A percentile compares a stretch with the other conserved stretches of the same genome.
These are phyloP conservation scores for Cetoscarus ocellatus DNA, from an alignment of 2,797 vertebrate genomes.

Conservation along the genomic window DNA sequence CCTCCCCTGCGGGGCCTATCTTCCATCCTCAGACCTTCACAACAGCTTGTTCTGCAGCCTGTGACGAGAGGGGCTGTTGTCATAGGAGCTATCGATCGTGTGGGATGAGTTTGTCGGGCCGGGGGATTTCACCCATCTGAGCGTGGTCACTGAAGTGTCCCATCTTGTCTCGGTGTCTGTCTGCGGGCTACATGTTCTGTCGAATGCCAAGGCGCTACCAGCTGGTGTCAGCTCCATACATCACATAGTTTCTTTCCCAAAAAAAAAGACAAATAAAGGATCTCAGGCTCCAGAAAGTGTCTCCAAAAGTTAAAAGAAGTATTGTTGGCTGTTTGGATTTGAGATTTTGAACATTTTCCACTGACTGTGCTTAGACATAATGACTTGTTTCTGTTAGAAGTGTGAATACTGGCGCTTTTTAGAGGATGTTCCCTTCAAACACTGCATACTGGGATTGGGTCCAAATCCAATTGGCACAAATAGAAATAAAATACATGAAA, in stretches of 20 bases:
- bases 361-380: background rate
- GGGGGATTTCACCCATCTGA: slow-evolving; percentile 73
- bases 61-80: slow-evolving; percentile 78
- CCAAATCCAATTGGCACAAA: slow-evolving; percentile 1
- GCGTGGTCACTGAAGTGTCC: slow-evolving; percentile 68
- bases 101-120: slow-evolving; percentile 76
- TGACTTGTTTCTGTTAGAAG: slow-evolving; percentile 1
- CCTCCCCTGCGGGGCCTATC: slow-evolving; percentile 73
- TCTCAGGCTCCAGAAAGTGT: background rate
- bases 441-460: slow-evolving; percentile 13
- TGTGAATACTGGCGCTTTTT: background rate
- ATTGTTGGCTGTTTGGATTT: background rate
- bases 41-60: slow-evolving; percentile 79
- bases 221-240: slow-evolving; percentile 43
- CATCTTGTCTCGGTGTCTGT: slow-evolving; percentile 65
- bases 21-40: slow-evolving; percentile 78
- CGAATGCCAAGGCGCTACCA: slow-evolving; percentile 40
- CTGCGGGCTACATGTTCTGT: slow-evolving; percentile 59
- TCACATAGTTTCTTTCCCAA: slow-evolving; percentile 12
- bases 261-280: slow-evolving; percentile 3
- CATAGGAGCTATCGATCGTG: slow-evolving; percentile 79
- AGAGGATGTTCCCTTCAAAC: background rate
- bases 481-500: background rate
- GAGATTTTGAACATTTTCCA: background rate
- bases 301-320: slow-evolving; percentile 7